Evolutionary conservation across 2,797 vertebrate genomes (phyloP), one percentile per base, ranked within the genome.

Genomic region (Dipus sagitta): DNA sequence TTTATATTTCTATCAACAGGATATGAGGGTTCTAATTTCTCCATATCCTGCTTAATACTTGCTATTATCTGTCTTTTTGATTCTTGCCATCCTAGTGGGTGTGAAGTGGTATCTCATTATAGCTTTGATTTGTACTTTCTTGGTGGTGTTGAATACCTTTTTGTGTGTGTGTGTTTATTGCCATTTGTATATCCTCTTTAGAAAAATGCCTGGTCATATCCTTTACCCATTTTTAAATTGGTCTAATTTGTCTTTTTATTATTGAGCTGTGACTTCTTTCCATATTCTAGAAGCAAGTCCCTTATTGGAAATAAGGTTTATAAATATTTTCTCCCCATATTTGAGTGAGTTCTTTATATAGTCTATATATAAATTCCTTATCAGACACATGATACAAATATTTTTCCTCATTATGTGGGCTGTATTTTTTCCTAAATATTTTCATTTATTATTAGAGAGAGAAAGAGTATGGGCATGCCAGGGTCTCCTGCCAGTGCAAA

Each of bases 131-230:
- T 94, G 26, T 5, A 62, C 38, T 76, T 34, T 28, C 62, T 24
- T 72, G 28, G 24, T 60, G 64, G 26, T 65, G 8, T 32, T 79
- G 42, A 58, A 1, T 30, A 80, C 9, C 23, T 62, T 68, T 26
- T 58, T 58, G 52, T 58, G 14, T 58, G 54, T 58, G 26, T 80
- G 32, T 42, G 11, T 30, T 80, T 90, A 42, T 26, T 86, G 11
- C 21, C 65, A 74, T 74, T 90, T 79, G 42, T n/a, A 32, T 72
- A 60, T 60, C n/a, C 71, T 79, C 64, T 79, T 79, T 90, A 82
- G n/a, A 72, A 84, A 86, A 72, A 76, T 54, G 4, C 42, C 52
- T 42, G 1, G 68, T 90, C n/a, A 76, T 70, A 28, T 62, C 9
- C 13, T 54, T 90, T 82, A 26, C 60, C 5, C 28, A 17, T 34